phyloP scores from a whole-genome alignment of 2,888 invertebrate species.

The Drosophila peninsularis region DNA sequence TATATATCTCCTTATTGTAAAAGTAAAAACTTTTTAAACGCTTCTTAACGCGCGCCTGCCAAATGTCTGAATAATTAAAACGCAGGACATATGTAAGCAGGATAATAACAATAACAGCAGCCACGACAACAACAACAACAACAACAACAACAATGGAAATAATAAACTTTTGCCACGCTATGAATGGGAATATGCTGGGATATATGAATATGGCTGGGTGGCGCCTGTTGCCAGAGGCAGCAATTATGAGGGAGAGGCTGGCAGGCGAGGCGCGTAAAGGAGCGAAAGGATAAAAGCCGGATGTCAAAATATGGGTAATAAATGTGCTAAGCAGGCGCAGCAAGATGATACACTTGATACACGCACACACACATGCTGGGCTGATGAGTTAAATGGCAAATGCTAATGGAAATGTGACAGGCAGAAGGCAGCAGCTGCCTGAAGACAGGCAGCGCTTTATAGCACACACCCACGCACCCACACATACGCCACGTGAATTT shows the following conservation, averaged over 20 bases:
- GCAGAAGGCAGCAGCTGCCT: conserved; percentile 25
- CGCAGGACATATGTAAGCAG: conserved; percentile 29
- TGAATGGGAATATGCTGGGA: background rate
- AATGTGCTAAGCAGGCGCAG: conserved; percentile 67
- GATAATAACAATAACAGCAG: conserved; percentile 30
- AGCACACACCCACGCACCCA: conserved; percentile 44
- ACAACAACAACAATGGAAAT: conserved; percentile 48
- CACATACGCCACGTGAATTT: conserved; percentile 67
- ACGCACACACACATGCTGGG: conserved; percentile 31
- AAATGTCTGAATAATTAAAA: conserved; percentile 52
- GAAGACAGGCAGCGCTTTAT: conserved; percentile 52
- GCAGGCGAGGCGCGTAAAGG: conserved; percentile 33
- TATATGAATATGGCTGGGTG: conserved; percentile 2
- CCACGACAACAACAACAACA: conserved; percentile 11
- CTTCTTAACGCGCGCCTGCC: conserved; percentile 24
- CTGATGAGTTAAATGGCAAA: conserved; percentile 74
- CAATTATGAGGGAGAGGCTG: conserved; percentile 53
- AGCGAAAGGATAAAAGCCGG: conserved; percentile 80
- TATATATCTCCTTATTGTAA: background rate
- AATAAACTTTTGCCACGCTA: conserved; percentile 64
- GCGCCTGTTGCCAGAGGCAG: conserved; percentile 48
- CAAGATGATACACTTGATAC: conserved; percentile 63
- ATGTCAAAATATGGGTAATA: conserved; percentile 78
- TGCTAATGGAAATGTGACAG: conserved; percentile 78
- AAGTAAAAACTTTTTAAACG: conserved; percentile 34